These are phyloP conservation scores for Pseudopodoces humilis DNA, from an alignment of 2,113 vertebrate species.

Conservation along the genomic window DNA sequence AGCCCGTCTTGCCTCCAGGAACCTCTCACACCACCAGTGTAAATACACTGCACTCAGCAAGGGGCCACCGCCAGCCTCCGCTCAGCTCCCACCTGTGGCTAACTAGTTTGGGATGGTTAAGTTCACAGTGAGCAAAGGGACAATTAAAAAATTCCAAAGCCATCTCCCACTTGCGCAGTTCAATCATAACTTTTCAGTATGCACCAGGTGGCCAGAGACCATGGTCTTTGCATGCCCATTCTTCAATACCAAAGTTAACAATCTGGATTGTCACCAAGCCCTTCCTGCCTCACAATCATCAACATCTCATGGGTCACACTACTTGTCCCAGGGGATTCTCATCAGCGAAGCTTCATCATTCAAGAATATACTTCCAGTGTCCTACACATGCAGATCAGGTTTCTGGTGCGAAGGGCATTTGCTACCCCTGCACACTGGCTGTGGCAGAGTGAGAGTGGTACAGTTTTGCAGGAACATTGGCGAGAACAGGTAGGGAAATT, in stretches of 20 bases:
- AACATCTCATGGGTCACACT: not conserved
- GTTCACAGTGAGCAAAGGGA: not conserved
- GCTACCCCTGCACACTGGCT: not conserved
- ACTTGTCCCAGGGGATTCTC: not conserved
- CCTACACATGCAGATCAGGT: not conserved
- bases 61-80: not conserved
- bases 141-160: not conserved
- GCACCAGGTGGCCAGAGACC: not conserved
- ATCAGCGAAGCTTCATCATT: fast-evolving
- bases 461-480: not conserved
- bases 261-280: not conserved
- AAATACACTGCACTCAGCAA: not conserved
- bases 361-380: not conserved
- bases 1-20: not conserved
- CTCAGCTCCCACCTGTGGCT: not conserved
- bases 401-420: not conserved
- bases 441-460: not conserved
- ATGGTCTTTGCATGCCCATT: not conserved
- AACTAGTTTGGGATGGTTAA: not conserved
- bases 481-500: not conserved
- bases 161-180: not conserved
- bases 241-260: not conserved
- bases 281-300: not conserved
- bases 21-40: not conserved
- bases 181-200: not conserved